phyloP scores from a whole-genome alignment of 2,888 invertebrate species.

The Mycalesis mineus region DNA sequence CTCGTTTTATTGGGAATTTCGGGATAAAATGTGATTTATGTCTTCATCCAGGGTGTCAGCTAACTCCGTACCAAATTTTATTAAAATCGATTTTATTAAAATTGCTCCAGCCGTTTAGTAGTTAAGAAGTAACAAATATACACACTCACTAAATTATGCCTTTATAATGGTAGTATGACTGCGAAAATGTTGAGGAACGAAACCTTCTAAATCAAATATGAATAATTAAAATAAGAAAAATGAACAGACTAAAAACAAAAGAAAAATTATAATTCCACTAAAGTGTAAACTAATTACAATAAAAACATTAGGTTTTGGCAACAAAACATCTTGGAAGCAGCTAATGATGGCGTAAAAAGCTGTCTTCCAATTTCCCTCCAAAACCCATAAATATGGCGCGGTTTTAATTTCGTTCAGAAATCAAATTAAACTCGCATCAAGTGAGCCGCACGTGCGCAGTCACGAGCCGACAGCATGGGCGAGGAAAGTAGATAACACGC shows the following conservation, averaged over 20 bases:
- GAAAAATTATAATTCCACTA: too few relatives aligned
- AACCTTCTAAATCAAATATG: background rate
- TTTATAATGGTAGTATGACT: too few relatives aligned
- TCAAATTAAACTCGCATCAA: conserved; percentile 72
- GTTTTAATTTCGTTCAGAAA: conserved; percentile 70
- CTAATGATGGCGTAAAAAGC: background rate
- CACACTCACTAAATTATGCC: too few relatives aligned
- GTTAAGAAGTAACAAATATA: too few relatives aligned
- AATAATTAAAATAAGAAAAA: background rate
- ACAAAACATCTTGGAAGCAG: background rate
- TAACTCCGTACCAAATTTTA: too few relatives aligned
- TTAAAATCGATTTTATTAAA: too few relatives aligned
- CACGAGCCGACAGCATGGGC: conserved; percentile 43
- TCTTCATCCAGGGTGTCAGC: too few relatives aligned
- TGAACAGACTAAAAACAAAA: too few relatives aligned
- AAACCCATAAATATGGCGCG: conserved; percentile 70
- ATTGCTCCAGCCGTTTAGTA: too few relatives aligned
- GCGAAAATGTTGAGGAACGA: background rate
- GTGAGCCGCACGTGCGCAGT: conserved; percentile 63
- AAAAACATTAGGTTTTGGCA: background rate
- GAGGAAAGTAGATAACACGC: conserved; percentile 45
- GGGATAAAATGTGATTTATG: too few relatives aligned
- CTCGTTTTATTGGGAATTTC: too few relatives aligned
- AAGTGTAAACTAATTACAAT: background rate
- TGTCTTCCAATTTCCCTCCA: conserved; percentile 56